A percentile compares a stretch with the other conserved stretches of the same genome.
Evolutionary conservation across 2,797 vertebrate species (phyloP).

Genomic region (Remorina albescens): DNA sequence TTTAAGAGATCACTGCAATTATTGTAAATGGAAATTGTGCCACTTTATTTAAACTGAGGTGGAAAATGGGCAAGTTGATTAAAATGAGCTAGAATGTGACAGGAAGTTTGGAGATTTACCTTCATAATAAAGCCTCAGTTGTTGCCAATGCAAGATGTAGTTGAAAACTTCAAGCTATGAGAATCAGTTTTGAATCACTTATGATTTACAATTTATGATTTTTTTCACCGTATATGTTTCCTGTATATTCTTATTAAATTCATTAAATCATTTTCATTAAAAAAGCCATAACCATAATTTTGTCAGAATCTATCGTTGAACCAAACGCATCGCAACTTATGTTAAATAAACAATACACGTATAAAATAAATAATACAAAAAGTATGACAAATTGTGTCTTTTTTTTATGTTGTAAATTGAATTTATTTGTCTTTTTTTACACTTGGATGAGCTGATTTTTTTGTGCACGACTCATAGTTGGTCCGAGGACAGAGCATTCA

Average conservation of each 20-base stretch:
- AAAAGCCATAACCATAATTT: too few species aligned
- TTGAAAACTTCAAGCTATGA: not conserved
- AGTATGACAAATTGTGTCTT: too few species aligned
- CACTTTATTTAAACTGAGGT: not conserved
- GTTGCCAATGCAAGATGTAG: not conserved
- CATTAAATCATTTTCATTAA: too few species aligned
- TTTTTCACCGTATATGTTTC: not conserved
- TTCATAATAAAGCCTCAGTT: conserved; percentile 53
- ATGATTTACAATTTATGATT: not conserved
- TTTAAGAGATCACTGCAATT: not conserved
- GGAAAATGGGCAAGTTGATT: conserved; percentile 24
- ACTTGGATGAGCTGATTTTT: not conserved
- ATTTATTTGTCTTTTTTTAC: too few species aligned
- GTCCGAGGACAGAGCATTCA: not conserved
- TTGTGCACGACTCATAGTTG: not conserved
- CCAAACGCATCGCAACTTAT: too few species aligned
- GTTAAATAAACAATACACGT: too few species aligned
- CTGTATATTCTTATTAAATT: too few species aligned
- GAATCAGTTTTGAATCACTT: not conserved
- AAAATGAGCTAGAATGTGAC: not conserved
- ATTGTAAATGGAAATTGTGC: conserved; percentile 10
- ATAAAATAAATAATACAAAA: too few species aligned
- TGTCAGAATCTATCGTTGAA: too few species aligned
- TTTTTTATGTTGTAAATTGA: too few species aligned
- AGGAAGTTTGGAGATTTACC: conserved; percentile 25